These are phyloP conservation scores for Tachypleus tridentatus DNA, from an alignment of 1,140 invertebrate genomes.

Conservation along the genomic window DNA sequence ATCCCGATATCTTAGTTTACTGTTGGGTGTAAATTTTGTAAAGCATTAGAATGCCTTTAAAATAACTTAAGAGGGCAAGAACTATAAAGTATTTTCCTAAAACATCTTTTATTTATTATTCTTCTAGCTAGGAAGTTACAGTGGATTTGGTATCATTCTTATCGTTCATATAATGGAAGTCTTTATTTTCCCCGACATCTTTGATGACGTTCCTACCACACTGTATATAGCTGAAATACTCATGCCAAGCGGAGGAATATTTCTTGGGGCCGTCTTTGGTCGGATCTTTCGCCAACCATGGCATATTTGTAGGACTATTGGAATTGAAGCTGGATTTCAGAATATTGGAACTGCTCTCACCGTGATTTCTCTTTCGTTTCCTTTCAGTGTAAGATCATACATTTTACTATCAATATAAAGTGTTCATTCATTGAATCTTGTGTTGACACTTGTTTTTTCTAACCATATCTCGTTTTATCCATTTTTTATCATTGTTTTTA, in stretches of 20 bases:
- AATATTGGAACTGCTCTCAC: conserved; percentile 33
- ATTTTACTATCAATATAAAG: too few species aligned
- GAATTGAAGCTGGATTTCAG: conserved; percentile 37
- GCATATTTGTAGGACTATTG: conserved; percentile 30
- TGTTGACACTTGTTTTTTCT: too few species aligned
- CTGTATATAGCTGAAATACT: conserved; percentile 30
- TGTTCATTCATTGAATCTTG: too few species aligned
- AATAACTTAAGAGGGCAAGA: too few species aligned
- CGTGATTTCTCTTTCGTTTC: conserved; percentile 28
- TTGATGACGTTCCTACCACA: conserved; percentile 30
- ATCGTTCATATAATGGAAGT: conserved; percentile 27
- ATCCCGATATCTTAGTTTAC: too few species aligned
- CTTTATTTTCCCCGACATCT: conserved; percentile 29
- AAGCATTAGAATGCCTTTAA: too few species aligned
- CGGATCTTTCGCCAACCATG: conserved; percentile 27
- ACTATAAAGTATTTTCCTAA: too few species aligned
- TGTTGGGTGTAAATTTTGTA: too few species aligned
- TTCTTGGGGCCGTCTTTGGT: conserved; percentile 32
- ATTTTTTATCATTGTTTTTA: too few species aligned
- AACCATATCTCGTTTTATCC: too few species aligned
- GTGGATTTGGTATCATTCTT: conserved; percentile 27
- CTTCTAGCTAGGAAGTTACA: conserved; percentile 23
- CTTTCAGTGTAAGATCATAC: conserved; percentile 17
- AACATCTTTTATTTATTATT: too few species aligned
- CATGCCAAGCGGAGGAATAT: conserved; percentile 33